These are phyloP conservation scores for Fopius arisanus DNA, from an alignment of 1,140 invertebrate genomes.

Conservation along the genomic window DNA sequence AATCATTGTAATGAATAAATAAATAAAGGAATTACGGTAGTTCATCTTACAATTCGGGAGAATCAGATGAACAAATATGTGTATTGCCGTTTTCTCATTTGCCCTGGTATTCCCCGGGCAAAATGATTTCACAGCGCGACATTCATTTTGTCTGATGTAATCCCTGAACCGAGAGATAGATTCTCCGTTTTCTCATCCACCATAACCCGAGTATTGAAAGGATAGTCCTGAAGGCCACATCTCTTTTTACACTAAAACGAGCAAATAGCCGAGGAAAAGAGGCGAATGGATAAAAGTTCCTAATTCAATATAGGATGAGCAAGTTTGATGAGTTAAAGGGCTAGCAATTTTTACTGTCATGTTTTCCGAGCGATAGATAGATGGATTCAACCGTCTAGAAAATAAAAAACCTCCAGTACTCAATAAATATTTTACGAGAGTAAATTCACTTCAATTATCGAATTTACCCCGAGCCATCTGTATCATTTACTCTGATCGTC, in stretches of 20 bases:
- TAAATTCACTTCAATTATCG: neutral
- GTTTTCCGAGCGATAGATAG: neutral
- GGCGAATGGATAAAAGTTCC: conserved; percentile 8
- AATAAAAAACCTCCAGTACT: neutral
- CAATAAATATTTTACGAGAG: neutral
- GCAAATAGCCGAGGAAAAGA: neutral
- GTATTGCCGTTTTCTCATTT: no score
- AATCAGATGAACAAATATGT: no score
- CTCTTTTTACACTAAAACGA: neutral
- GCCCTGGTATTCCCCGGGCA: neutral
- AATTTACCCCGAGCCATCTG: neutral
- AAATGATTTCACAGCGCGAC: neutral
- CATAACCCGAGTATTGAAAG: neutral
- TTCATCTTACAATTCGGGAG: no score
- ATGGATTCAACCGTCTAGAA: no score
- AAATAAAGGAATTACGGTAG: no score
- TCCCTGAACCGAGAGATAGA: neutral
- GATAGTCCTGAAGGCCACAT: neutral
- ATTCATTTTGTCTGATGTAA: neutral
- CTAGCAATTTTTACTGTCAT: conserved; percentile 5
- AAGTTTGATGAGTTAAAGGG: neutral
- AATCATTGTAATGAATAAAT: no score
- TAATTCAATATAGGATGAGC: conserved; percentile 15
- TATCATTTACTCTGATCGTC: no score
- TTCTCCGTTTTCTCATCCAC: neutral